Conservation (phyloP, 1,140 invertebrate species). For the Coptotermes formosanus region DNA sequence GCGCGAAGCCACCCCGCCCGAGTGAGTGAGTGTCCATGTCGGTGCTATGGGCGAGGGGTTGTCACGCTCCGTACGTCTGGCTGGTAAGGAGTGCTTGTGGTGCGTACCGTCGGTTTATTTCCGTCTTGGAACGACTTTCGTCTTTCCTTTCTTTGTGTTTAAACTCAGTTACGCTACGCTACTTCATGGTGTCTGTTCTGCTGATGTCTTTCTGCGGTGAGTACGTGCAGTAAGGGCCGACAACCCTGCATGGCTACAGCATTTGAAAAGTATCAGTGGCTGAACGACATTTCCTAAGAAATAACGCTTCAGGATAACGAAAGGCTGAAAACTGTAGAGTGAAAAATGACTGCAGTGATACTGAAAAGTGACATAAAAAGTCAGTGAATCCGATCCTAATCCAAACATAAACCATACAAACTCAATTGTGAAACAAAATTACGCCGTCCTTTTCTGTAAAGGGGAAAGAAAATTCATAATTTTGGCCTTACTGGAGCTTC, state of each 20-base stretch:
- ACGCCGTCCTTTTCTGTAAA: conserved; percentile 11
- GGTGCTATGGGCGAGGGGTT: background rate
- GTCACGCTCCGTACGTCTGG: background rate
- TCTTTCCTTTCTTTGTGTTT: background rate
- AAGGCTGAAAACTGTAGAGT: background rate
- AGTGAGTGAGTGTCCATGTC: background rate
- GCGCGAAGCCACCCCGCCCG: background rate
- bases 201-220: background rate
- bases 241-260: background rate
- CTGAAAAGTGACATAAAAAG: background rate
- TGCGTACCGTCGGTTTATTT: background rate
- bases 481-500: conserved; percentile 14
- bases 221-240: background rate
- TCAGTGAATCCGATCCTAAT: background rate
- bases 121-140: background rate
- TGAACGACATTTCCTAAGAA: too few relatives aligned
- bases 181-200: background rate
- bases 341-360: background rate
- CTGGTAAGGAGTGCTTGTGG: background rate
- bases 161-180: background rate
- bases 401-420: background rate
- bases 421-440: background rate
- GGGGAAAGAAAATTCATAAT: background rate
- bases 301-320: too few relatives aligned
- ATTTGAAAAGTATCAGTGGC: too few relatives aligned